phyloP scores from a whole-genome alignment of 2,113 vertebrate genomes.

The Chlorodrepanis virens region DNA sequence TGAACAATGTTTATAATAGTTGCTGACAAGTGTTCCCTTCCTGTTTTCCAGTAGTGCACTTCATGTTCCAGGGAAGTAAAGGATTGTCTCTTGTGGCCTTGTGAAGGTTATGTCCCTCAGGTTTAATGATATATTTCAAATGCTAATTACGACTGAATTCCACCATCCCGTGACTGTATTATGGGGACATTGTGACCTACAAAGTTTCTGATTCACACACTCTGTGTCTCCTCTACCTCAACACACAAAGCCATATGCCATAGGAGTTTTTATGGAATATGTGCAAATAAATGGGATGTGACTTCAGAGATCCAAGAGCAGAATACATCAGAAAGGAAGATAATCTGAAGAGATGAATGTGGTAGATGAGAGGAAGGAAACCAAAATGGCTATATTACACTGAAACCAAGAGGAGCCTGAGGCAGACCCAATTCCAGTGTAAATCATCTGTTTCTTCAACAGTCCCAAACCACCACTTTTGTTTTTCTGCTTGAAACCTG shows the following conservation, averaged over 20 bases:
- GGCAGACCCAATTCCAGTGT: not conserved
- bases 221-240: not conserved
- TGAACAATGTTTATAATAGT: not conserved
- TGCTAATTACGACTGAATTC: not conserved
- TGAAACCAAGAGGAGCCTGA: not conserved
- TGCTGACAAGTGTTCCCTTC: not conserved
- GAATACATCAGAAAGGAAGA: not conserved
- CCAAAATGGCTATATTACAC: rapidly evolving
- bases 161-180: not conserved
- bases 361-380: not conserved
- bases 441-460: not conserved
- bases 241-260: not conserved
- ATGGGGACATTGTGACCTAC: not conserved
- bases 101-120: not conserved
- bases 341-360: not conserved
- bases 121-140: not conserved
- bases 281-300: not conserved
- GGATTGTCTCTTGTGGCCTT: not conserved
- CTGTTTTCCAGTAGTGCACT: not conserved
- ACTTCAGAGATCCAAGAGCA: not conserved
- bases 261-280: not conserved
- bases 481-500: not conserved
- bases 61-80: not conserved
- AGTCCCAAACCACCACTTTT: not conserved
- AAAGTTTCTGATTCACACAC: not conserved